Percentiles rank a stretch among this genome's conserved stretches.
These are phyloP conservation scores for Cataglyphis cursor DNA, from an alignment of 2,888 invertebrate genomes.

Conservation along the genomic window DNA sequence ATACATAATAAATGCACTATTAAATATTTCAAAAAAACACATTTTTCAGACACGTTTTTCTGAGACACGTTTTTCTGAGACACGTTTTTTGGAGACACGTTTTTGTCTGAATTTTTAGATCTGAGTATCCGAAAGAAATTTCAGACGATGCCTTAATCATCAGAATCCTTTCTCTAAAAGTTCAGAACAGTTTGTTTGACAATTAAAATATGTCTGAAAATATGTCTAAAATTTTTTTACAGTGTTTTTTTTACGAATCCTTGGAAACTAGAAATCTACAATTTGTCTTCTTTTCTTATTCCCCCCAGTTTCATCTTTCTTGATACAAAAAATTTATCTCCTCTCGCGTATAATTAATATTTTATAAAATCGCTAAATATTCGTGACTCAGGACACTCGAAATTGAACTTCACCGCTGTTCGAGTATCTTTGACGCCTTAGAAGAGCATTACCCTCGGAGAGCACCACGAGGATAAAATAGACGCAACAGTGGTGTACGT, in stretches of 20 bases:
- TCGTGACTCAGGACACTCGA: slow-evolving; percentile 13
- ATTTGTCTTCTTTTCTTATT: neutral
- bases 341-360: neutral
- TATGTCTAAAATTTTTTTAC: too few species aligned
- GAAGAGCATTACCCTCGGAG: slow-evolving; percentile 75
- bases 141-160: too few species aligned
- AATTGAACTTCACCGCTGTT: slow-evolving; percentile 60
- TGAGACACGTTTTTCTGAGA: too few species aligned
- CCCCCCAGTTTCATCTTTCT: neutral
- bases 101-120: too few species aligned
- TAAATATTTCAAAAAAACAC: too few species aligned
- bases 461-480: slow-evolving; percentile 77
- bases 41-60: too few species aligned
- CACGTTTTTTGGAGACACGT: too few species aligned
- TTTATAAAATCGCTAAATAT: slow-evolving; percentile 10
- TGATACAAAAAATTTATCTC: neutral
- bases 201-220: too few species aligned
- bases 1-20: neutral
- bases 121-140: too few species aligned
- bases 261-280: neutral
- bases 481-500: slow-evolving; percentile 83
- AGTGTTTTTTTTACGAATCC: neutral
- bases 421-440: slow-evolving; percentile 58
- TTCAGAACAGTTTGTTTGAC: too few species aligned
- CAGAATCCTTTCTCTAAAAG: too few species aligned